Evolutionary conservation across 2,888 invertebrate genomes (phyloP).

Genomic region (Pocota personata): DNA sequence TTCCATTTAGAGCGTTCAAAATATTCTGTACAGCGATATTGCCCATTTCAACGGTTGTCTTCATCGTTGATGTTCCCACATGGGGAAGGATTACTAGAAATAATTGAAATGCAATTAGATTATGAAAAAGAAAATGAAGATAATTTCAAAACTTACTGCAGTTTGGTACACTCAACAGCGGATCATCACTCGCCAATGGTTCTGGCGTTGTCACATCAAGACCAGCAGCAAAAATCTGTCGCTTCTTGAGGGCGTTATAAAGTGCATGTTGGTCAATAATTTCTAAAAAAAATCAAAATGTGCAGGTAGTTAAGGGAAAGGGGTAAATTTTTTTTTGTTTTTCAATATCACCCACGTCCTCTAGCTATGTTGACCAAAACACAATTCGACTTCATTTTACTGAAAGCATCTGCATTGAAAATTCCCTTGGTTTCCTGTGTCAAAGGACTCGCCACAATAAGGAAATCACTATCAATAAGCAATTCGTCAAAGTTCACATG

Average conservation of each 20-base stretch:
- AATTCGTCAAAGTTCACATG: conserved; percentile 89
- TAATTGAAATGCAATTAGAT: not conserved
- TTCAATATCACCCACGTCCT: conserved; percentile 83
- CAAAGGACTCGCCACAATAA: conserved; percentile 91
- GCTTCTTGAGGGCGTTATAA: conserved; percentile 88
- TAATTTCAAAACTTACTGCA: conserved; percentile 86
- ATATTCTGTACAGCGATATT: conserved; percentile 91
- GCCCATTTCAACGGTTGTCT: conserved; percentile 91
- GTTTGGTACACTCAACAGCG: conserved; percentile 90
- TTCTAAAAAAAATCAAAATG: conserved; percentile 80
- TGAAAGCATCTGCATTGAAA: conserved; percentile 90
- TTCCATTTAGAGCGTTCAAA: conserved; percentile 88
- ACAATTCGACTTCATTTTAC: conserved; percentile 92
- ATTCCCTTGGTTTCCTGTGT: conserved; percentile 90
- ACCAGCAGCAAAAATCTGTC: conserved; percentile 93
- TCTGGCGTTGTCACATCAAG: conserved; percentile 96
- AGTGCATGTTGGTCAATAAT: conserved; percentile 92
- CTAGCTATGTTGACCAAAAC: conserved; percentile 95
- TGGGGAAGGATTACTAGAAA: conserved; percentile 91
- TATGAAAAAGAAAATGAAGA: not conserved
- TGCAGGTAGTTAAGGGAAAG: not conserved
- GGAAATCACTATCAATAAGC: conserved; percentile 91
- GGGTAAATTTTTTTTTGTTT: too few relatives aligned
- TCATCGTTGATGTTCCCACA: conserved; percentile 92
- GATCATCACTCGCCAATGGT: conserved; percentile 92